Evolutionary conservation across 2,797 vertebrate genomes (phyloP).

Genomic region (Chloroceryle amazona): DNA sequence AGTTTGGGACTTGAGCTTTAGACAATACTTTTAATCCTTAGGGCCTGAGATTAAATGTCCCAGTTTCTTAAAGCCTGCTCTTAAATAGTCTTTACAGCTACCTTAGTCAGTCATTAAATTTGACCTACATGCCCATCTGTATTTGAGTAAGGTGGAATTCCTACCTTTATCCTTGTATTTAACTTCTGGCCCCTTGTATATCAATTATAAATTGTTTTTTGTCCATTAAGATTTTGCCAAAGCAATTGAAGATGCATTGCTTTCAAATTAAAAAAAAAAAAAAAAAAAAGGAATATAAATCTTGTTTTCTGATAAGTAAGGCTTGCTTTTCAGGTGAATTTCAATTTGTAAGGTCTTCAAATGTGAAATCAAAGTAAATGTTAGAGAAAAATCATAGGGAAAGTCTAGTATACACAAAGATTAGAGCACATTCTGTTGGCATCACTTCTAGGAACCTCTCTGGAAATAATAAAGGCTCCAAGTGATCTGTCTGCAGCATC

Average conservation of each 20-base stretch:
- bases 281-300: too few relatives aligned
- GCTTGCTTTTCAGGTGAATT: background rate
- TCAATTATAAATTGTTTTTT: background rate
- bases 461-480: background rate
- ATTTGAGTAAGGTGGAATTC: background rate
- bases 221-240: background rate
- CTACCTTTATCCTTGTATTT: background rate
- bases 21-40: background rate
- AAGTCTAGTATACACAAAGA: background rate
- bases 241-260: background rate
- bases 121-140: fast-evolving
- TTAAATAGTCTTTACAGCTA: background rate
- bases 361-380: background rate
- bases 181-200: background rate
- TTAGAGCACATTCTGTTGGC: background rate
- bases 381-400: background rate
- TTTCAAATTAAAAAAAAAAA: background rate
- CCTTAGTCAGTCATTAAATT: background rate
- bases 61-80: background rate
- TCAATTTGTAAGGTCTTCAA: background rate
- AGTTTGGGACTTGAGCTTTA: background rate
- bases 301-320: background rate
- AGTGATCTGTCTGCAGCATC: background rate
- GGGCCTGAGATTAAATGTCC: background rate
- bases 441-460: background rate